Evolutionary conservation across 2,113 vertebrate genomes (phyloP), one percentile per base, ranked within the genome.

Genomic region (Stercorarius parasiticus): DNA sequence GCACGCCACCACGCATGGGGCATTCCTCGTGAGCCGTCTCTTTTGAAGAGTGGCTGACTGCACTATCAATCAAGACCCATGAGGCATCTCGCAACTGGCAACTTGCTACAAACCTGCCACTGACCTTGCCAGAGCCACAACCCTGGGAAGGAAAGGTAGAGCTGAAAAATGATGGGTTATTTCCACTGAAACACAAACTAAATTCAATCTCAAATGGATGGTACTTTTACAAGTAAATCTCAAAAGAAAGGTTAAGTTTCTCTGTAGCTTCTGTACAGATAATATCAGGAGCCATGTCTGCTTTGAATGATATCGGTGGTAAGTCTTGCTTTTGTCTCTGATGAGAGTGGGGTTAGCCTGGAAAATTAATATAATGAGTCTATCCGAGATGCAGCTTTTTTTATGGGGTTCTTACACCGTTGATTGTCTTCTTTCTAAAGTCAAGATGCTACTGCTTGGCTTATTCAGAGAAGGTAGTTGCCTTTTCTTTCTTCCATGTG

Each of bases 61-160:
- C 32, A 9, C 91, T 77, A 88, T 80, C 95, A 85, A 30, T 97
- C 93, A 97, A 95, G 64, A 70, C 45, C n/a, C 56, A 71, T 1
- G 52, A 83, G 64, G 69, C n/a, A 47, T 45, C 85, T 78, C 25
- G 14, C 45, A 82, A 65, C 20, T 16, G 36, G 65, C 59, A 86
- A 79, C 17, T 86, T 32, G 29, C 65, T 66, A 53, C 47, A 78
- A 90, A 56, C 32, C 29, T 62, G 81, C 69, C 47, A 52, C 43
- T 43, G 53, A 95, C 86, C 88, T 91, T 95, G 85, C 67, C 55
- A 66, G 47, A 93, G 20, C n/a, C 45, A 69, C 34, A 85, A 15
- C 13, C 65, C 87, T 49, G 21, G 32, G 56, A 65, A 94, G 20
- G 15, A 89, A 71, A 77, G 36, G 29, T 23, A 87, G 25, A 43